Conservation (phyloP, 2,888 invertebrate species). For the Chrysolina americana region DNA sequence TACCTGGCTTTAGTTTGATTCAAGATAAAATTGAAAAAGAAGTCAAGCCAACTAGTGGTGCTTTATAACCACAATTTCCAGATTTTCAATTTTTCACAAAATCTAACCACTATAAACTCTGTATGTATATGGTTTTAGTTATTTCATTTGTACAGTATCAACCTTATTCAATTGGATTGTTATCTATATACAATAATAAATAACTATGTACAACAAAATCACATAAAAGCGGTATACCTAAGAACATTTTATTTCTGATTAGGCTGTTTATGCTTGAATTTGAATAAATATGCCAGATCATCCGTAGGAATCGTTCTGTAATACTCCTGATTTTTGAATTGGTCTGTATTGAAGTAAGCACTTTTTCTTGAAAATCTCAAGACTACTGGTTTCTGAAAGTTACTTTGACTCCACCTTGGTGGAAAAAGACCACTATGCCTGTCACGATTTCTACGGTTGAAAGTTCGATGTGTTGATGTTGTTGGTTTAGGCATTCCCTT, state of each 20-base stretch:
- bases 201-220: constrained; percentile 32
- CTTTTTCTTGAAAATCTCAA: constrained; percentile 63
- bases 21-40: no score
- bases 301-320: constrained; percentile 62
- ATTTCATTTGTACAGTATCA: neutral
- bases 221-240: constrained; percentile 24
- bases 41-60: no score
- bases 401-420: constrained; percentile 55
- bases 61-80: no score
- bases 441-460: constrained; percentile 57
- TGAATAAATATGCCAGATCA: constrained; percentile 63
- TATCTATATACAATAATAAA: constrained; percentile 41
- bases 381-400: constrained; percentile 62
- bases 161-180: constrained; percentile 16
- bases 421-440: constrained; percentile 59
- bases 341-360: constrained; percentile 53
- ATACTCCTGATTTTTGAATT: constrained; percentile 57
- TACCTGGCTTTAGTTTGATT: no score
- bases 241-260: constrained; percentile 32
- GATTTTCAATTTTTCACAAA: no score
- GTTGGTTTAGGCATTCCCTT: neutral
- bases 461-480: constrained; percentile 25
- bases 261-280: constrained; percentile 57
- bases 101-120: neutral
- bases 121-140: neutral